A percentile compares a stretch with the other conserved stretches of the same genome.
Conservation (phyloP, 2,113 vertebrate species). For the Helogale parvula region DNA sequence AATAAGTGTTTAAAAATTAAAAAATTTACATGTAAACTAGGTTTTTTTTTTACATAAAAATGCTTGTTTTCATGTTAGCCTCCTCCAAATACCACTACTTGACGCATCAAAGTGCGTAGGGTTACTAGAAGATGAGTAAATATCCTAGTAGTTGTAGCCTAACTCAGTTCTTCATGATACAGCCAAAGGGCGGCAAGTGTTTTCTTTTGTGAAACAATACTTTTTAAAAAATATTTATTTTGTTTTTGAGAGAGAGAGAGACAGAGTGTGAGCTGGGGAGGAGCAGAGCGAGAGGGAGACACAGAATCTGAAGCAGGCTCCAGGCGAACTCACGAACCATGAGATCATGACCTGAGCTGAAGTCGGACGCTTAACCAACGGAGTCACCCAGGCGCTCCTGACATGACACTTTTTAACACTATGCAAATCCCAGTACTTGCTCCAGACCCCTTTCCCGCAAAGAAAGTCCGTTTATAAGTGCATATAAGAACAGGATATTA, state of each 20-base stretch:
- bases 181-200: not conserved
- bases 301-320: no score
- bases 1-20: not conserved
- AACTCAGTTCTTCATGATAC: not conserved
- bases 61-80: not conserved
- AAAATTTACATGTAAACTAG: not conserved
- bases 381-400: not conserved
- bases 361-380: not conserved
- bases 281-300: no score
- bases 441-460: not conserved
- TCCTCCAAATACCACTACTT: not conserved
- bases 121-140: not conserved
- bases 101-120: not conserved
- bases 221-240: no score
- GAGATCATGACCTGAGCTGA: not conserved
- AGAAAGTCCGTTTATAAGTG: not conserved
- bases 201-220: not conserved
- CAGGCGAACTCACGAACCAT: no score
- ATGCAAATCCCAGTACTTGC: not conserved
- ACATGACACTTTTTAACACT: not conserved
- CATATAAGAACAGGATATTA: not conserved
- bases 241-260: no score
- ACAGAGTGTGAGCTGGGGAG: no score
- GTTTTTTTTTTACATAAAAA: not conserved
- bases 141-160: rapidly evolving